These are phyloP conservation scores for Conus ventricosus DNA, from an alignment of 1,140 invertebrate species.

Conservation along the genomic window DNA sequence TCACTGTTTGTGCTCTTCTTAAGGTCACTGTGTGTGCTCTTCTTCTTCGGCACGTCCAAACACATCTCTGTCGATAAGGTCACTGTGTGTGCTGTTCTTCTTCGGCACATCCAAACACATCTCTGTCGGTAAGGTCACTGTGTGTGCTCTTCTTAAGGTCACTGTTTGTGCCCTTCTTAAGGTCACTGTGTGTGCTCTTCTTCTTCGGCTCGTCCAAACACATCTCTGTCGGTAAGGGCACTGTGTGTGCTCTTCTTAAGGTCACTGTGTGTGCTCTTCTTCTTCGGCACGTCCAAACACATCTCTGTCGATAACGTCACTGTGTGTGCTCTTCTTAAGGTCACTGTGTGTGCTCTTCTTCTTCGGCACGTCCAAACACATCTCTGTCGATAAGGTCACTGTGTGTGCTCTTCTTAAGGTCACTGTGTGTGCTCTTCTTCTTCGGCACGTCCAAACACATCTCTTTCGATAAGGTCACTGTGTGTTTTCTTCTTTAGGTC, in stretches of 20 bases:
- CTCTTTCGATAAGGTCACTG: slow-evolving; percentile 62
- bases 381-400: slow-evolving; percentile 63
- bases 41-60: neutral
- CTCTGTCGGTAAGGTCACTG: slow-evolving; percentile 63
- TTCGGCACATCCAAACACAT: neutral
- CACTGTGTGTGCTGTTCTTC: slow-evolving; percentile 30
- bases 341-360: neutral
- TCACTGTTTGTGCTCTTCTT: neutral
- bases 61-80: slow-evolving; percentile 49
- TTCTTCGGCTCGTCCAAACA: neutral
- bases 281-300: neutral
- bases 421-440: neutral
- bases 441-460: neutral
- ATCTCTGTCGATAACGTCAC: slow-evolving; percentile 54
- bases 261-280: neutral
- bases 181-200: slow-evolving; percentile 69
- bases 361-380: neutral
- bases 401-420: slow-evolving; percentile 51
- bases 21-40: neutral
- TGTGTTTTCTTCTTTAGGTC: slow-evolving; percentile 51
- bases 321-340: slow-evolving; percentile 51
- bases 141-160: slow-evolving; percentile 51
- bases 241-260: neutral
- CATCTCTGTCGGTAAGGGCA: slow-evolving; percentile 66
- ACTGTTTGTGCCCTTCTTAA: neutral